A percentile compares a stretch with the other conserved stretches of the same genome.
Evolutionary conservation across 2,797 vertebrate genomes (phyloP).

Genomic region (Bradypus variegatus): DNA sequence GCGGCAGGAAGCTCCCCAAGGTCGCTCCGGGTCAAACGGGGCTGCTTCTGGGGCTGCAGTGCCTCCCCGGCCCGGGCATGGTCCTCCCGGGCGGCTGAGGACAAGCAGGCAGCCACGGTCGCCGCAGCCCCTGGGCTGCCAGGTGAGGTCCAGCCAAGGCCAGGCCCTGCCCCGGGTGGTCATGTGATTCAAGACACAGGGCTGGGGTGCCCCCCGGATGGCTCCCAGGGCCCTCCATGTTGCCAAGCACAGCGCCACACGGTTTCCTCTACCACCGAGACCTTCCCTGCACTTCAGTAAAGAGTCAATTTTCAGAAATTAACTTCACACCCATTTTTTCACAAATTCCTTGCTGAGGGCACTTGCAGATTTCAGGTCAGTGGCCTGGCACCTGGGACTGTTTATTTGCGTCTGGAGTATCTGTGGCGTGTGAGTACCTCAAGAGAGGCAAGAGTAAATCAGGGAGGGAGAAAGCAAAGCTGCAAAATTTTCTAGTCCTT

Average conservation of each 20-base stretch:
- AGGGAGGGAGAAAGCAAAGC: neutral
- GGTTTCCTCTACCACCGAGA: neutral
- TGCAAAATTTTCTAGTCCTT: neutral
- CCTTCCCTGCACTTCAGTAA: neutral
- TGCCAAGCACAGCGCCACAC: neutral
- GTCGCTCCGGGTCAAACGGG: too few species aligned
- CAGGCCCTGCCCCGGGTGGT: too few species aligned
- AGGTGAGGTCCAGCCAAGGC: too few species aligned
- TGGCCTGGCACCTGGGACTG: rapidly evolving
- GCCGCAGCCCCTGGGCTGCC: too few species aligned
- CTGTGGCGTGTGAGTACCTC: neutral
- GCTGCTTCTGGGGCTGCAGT: too few species aligned
- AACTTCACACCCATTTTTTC: neutral
- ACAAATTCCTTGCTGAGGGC: neutral
- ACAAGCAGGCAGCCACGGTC: too few species aligned
- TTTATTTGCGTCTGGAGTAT: neutral
- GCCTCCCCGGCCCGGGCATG: too few species aligned
- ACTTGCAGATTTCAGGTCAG: neutral
- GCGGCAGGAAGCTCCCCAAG: too few species aligned
- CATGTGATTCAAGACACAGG: rapidly evolving
- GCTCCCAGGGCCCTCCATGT: neutral
- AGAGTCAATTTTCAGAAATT: neutral
- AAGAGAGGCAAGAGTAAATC: neutral
- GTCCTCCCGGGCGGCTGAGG: too few species aligned
- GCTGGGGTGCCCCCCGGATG: rapidly evolving